Base-by-base conservation (phyloP, 2,797 vertebrate species). In the Halcyon smyrnensis region DNA sequence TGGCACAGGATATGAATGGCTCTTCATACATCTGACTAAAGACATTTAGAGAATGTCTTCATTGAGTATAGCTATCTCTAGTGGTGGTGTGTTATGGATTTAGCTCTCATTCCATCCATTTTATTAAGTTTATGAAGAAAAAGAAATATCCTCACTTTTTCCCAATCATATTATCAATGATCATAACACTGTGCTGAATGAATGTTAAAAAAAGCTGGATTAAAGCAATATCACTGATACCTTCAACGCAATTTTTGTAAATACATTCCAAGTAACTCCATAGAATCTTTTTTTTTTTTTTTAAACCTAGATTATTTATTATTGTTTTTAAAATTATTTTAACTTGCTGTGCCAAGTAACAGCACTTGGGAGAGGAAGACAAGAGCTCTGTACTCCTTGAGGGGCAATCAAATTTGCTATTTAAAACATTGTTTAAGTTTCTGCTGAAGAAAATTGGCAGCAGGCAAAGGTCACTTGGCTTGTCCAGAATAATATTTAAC, bases 371-470 rank as follows among this genome's bases (percentile, higher is more conserved):
- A 89, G 32, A 63, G n/a, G 53, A 89, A 92, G 60, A 93, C 2
- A 84, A 89, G 46, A 76, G 23, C 34, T 76, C 36, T 82, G 70
- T 73, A 4, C 0, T 95, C 85, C 56, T 89, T 45, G 71, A 84
- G 67, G 64, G 39, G 32, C 34, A 93, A 68, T 94, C 16, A 50
- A 68, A 94, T 91, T 84, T 90, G 36, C 51, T 90, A 53, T 95
- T 95, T 96, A 95, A 95, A 95, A 86, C 28, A 60, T 24, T 85
- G 57, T 68, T 76, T 81, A 95, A 90, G 16, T 93, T 91, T 89
- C 80, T 95, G 60, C 45, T 79, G 60, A 79, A 89, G 80, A 87
- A 89, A 96, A 87, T 84, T 96, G 51, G 70, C 80, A 93, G 53
- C 46, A 96, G 27, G 6, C 81, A 71, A 87, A 96, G 90, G 70